phyloP scores from a whole-genome alignment of 2,113 vertebrate species.

The Scalopus aquaticus region DNA sequence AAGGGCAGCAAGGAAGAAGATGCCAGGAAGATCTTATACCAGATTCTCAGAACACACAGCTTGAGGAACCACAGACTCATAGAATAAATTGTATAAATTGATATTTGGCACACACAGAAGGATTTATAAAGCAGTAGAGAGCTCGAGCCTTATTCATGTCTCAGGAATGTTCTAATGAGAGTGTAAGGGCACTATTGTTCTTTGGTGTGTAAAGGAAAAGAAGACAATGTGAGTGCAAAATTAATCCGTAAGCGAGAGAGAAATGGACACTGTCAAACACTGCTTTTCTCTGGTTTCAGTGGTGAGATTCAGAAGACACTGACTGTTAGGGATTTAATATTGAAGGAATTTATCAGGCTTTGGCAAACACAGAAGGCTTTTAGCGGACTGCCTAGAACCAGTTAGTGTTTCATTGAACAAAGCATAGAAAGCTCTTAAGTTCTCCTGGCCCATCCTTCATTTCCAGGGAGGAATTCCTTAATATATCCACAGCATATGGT shows the following conservation, averaged over 20 bases:
- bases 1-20: background rate
- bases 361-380: background rate
- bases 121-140: background rate
- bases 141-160: background rate
- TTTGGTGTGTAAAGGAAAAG: background rate
- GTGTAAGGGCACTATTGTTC: background rate
- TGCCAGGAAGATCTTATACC: background rate
- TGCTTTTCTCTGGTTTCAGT: background rate
- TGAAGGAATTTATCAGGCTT: background rate
- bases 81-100: background rate
- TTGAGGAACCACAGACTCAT: background rate
- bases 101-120: background rate
- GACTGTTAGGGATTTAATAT: background rate
- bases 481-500: slow-evolving; percentile 17
- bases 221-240: background rate
- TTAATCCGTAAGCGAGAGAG: background rate
- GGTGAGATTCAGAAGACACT: background rate
- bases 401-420: background rate
- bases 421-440: background rate
- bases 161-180: background rate
- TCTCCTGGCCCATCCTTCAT: background rate
- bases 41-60: background rate
- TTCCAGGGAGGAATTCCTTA: background rate
- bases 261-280: background rate
- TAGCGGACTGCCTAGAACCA: background rate